These are phyloP conservation scores for Oryzias woworae DNA, from an alignment of 2,113 vertebrate genomes.

Conservation along the genomic window DNA sequence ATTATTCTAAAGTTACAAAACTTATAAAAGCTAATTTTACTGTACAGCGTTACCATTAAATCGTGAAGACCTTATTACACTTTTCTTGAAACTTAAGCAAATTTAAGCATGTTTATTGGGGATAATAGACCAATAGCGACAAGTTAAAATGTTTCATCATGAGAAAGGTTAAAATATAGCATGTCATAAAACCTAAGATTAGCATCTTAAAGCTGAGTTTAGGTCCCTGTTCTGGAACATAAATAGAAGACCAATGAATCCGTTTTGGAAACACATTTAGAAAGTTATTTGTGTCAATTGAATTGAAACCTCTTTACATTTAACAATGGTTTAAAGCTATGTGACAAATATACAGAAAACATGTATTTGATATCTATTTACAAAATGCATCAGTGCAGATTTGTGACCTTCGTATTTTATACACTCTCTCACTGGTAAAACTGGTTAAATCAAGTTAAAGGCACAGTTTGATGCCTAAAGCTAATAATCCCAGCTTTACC, in stretches of 20 bases:
- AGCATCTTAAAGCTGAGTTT: conserved; percentile 44
- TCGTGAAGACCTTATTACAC: too few species aligned
- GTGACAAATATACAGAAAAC: not conserved
- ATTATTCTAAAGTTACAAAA: too few species aligned
- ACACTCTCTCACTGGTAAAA: too few species aligned
- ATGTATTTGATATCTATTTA: not conserved
- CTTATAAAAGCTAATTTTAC: too few species aligned
- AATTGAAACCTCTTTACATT: conserved; percentile 37
- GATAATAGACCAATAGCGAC: too few species aligned
- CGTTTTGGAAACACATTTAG: conserved; percentile 57
- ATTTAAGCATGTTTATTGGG: too few species aligned
- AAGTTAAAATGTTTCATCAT: not conserved
- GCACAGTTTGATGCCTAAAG: not conserved
- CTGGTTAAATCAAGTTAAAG: too few species aligned
- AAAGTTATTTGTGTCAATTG: conserved; percentile 31
- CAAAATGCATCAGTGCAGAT: too few species aligned
- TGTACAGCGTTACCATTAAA: too few species aligned
- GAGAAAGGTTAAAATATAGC: not conserved
- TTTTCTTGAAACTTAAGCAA: too few species aligned
- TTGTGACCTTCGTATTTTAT: too few species aligned
- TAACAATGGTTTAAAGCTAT: conserved; percentile 1
- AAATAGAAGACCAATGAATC: conserved; percentile 66
- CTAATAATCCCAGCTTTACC: conserved; percentile 5
- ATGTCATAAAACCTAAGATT: conserved; percentile 45
- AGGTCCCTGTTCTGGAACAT: conserved; percentile 55